Base-by-base conservation (phyloP, 1,140 invertebrate species). In the Drosophila kikkawai region DNA sequence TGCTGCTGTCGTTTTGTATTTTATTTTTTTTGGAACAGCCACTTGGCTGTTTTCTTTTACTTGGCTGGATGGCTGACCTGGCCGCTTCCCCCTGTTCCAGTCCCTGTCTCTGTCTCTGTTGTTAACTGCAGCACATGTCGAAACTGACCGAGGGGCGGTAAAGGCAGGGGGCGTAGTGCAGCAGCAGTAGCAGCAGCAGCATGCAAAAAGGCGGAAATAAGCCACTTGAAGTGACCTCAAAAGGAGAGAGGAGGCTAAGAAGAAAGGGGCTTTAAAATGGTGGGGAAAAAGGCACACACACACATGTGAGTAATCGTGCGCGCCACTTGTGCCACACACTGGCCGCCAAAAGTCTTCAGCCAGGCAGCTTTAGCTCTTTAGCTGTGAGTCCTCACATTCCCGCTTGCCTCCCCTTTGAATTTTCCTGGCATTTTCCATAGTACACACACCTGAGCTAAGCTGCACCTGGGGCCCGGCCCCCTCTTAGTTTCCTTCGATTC, bases 171-270 rank as follows among this genome's bases (percentile, higher is more conserved):
- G 19, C 11, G 15, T n/a, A n/a, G 36, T 15, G 34, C 42, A 50
- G 12, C 26, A 37, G 19, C 7, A 26, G 42, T 12, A 13, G 39
- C 47, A 34, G 53, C 55, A 68, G 59, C 48, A 64, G 71, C 77
- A 85, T 81, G 80, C 68, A 75, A 79, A 91, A 82, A 85, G 85
- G 85, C 85, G 85, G 85, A 90, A 91, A 90, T 91, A 90, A 85
- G 82, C 86, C 85, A 90, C 85, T 90, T 79, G 79, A 82, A 77
- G 79, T 88, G 75, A 90, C 85, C 81, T 90, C 85, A 90, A 90
- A 90, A 84, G 55, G 51, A 64, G 73, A 45, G 44, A 19, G 44
- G 36, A 39, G 55, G 41, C 29, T 19, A 11, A 41, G 37, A 36
- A 47, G 56, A 61, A 61, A 32, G 56, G 61, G 63, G 22, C 11